Base-by-base conservation (phyloP, 2,113 vertebrate genomes). In the Dicentrarchus labrax region DNA sequence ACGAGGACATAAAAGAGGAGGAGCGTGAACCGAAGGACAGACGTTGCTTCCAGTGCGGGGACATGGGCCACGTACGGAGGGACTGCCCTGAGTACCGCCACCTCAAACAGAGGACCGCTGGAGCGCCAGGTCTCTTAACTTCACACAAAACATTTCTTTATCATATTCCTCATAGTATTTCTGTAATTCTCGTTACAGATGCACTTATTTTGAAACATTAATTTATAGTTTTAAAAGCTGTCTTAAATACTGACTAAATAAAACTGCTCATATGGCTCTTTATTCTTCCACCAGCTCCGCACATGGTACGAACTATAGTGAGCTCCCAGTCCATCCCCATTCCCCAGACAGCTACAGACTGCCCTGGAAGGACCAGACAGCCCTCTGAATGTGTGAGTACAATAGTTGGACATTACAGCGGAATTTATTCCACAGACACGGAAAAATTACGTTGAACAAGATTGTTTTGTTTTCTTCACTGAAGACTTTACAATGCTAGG, bases 41-140 rank as follows among this genome's bases (percentile, higher is more conserved):
- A 64, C 97, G 98, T 0, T 99, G 98, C 86, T 99, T 99, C 89
- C 99, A 98, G 93, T 99, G 98, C 71, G 98, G 98, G 16, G 98
- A 98, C 88, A 95, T 96, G 61, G 98, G 98, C 38, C 98, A 99
- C 2, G 97, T 99, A 16, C 94, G 98, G 76, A 96, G 98, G 82
- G 98, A 99, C 91, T 99, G 98, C 84, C 98, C 98, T 1, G 98
- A 99, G 78, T 97, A 97, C 93, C 96, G 97, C 86, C 96, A 97
- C 87, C 96, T 97, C 4, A 97, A 98, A 36, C 97, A 97, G 92
- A 97, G 97, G 93, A 95, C 66, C 13, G 85, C 91, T 78, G 95
- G 80, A 78, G 93, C 96, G 21, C 95, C 96, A 90, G 95, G 96
- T 95, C 86, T 10, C 12, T 47, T 30, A 30, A 30, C 2, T 30